These are phyloP conservation scores for Threskiornis aethiopicus DNA, from an alignment of 2,797 vertebrate genomes.

Conservation along the genomic window DNA sequence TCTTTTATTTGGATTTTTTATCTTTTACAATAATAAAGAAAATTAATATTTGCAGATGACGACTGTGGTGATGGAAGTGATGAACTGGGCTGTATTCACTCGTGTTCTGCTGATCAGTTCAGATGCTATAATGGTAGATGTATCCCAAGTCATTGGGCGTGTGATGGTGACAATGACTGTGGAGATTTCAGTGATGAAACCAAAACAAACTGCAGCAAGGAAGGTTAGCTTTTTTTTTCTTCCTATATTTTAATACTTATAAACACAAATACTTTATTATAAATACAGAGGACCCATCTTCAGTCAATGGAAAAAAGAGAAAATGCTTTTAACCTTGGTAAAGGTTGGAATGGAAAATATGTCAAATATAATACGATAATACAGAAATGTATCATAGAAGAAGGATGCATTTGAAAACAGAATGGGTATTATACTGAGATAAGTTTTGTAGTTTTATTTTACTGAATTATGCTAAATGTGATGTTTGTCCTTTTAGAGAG, in stretches of 20 bases:
- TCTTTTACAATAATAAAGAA: not conserved
- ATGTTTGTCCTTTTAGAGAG: not conserved
- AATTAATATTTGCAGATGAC: conserved; percentile 79
- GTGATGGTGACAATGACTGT: conserved; percentile 97
- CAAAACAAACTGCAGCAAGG: conserved; percentile 83
- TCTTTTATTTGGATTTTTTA: not conserved
- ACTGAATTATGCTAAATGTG: not conserved
- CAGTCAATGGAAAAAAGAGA: not conserved
- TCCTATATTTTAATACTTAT: rapidly evolving
- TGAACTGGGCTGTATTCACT: conserved; percentile 86
- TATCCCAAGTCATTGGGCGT: conserved; percentile 92
- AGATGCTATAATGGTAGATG: conserved; percentile 90
- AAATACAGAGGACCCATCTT: not conserved
- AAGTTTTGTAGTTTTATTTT: not conserved
- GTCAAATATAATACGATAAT: not conserved
- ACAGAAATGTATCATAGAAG: not conserved
- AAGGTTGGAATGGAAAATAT: not conserved
- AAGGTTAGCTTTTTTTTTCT: conserved; percentile 68
- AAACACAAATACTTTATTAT: not conserved
- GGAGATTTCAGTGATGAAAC: conserved; percentile 94
- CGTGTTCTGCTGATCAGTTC: conserved; percentile 89
- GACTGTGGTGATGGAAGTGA: conserved; percentile 97
- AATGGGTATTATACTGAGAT: not conserved
- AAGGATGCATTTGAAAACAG: not conserved
- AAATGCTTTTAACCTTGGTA: not conserved